A percentile compares a stretch with the other conserved stretches of the same genome.
Conservation (phyloP, 2,888 invertebrate genomes). For the Pterostichus niger region DNA sequence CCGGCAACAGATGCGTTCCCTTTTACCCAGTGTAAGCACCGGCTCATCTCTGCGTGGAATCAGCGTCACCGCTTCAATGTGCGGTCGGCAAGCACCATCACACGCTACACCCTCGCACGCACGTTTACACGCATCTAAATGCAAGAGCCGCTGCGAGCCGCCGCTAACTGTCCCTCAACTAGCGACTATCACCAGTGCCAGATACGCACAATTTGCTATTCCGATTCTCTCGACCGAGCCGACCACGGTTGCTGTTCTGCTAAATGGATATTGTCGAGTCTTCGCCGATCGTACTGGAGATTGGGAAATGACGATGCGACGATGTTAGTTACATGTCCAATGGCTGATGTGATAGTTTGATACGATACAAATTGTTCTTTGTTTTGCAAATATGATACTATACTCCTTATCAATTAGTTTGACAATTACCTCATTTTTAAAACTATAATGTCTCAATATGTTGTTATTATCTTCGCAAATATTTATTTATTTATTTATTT, state of each 20-base stretch:
- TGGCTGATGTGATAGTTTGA: neutral
- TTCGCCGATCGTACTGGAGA: conserved; percentile 21
- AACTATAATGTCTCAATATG: no score
- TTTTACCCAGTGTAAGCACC: neutral
- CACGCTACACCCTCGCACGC: conserved; percentile 30
- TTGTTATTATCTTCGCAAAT: no score
- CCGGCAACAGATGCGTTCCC: conserved; percentile 54
- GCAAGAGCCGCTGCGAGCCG: conserved; percentile 39
- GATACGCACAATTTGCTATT: conserved; percentile 63
- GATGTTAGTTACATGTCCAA: neutral
- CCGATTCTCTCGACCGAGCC: conserved; percentile 26
- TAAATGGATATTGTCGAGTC: conserved; percentile 53
- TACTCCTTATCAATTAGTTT: no score
- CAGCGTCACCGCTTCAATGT: conserved; percentile 8
- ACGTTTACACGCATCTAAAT: conserved; percentile 60
- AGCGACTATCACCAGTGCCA: neutral
- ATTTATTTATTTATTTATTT: no score
- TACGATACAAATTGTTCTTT: neutral
- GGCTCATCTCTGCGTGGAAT: conserved; percentile 4
- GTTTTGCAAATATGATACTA: no score
- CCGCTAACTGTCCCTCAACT: conserved; percentile 36
- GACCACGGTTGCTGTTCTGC: conserved; percentile 21
- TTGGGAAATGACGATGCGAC: conserved; percentile 6
- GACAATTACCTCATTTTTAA: no score
- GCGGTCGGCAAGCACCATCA: conserved; percentile 18